Base-by-base conservation (phyloP, 2,888 invertebrate species). In the Stegophylla sp. region DNA sequence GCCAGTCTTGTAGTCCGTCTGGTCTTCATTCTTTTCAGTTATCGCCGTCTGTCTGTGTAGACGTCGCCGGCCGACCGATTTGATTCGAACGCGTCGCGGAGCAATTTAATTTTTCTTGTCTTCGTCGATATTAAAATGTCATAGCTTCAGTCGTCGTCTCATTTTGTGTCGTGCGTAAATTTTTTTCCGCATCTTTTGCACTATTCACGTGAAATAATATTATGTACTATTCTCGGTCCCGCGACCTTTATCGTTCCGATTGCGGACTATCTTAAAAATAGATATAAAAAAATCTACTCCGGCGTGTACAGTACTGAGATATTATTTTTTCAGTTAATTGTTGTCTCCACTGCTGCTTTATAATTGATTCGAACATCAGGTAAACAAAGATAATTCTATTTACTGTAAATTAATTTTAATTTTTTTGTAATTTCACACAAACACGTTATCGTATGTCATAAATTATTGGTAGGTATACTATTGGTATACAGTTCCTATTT, bases 241-340 rank as follows among this genome's bases (percentile, higher is more conserved):
- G 53, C 76, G 77, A 77, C 77, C 77, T 77, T 77, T 67, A 43
- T 23, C 28, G 13, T 59, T 20, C 56, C 15, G 64, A 67, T 67
- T 77, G 67, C 56, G 26, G 77, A 1, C 56, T 45, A 20, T 69
- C n/a, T 77, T 77, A 77, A 77, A 67, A 77, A 67, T 77, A 77
- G 67, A 56, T 4, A n/a, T 51, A 0, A 17, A 20, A 73, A 77
- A 45, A n/a, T 34, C 20, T 15, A 2, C 5, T 13, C 12, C 26
- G 0, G 59, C 26, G 61, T 51, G n/a, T 43, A 9, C 20, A 17
- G 17, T 17, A n/a, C 17, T 48, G 48, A 15, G 48, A 15, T 51
- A n/a, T n/a, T 1, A n/a, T 51, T 51, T 51, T 53, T 23, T 53
- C 10, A 20, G 1, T 53, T 7, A 3, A 4, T n/a, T n/a, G 53